phyloP scores from a whole-genome alignment of 2,888 invertebrate genomes.

The Eristalinus aeneus region DNA sequence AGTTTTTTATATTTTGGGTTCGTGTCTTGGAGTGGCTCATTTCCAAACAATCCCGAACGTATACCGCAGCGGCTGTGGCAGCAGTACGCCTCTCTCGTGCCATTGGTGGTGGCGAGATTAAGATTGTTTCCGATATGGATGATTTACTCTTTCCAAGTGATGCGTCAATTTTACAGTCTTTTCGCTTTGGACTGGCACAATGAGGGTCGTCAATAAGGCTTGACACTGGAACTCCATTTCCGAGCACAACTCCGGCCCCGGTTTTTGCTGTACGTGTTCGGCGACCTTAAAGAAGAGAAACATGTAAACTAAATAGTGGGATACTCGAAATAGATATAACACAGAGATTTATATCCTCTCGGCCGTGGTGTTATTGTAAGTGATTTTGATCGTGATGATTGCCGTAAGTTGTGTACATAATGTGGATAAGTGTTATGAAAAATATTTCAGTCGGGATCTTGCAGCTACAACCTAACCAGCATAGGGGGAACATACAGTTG shows the following conservation, averaged over 20 bases:
- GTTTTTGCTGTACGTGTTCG: slow-evolving; percentile 53
- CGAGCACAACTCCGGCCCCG: slow-evolving; percentile 28
- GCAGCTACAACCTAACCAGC: background rate
- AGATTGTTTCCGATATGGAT: background rate
- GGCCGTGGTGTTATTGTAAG: background rate
- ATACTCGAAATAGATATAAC: background rate
- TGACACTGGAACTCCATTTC: slow-evolving; percentile 40
- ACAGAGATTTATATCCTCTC: background rate
- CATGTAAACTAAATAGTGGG: background rate
- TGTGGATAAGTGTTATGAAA: background rate
- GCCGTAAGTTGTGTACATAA: too few species aligned
- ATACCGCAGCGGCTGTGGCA: slow-evolving; percentile 42
- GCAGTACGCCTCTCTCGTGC: slow-evolving; percentile 38
- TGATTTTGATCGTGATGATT: too few species aligned
- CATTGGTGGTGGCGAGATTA: slow-evolving; percentile 8
- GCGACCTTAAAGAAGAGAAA: slow-evolving; percentile 20
- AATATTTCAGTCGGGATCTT: background rate
- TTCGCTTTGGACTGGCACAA: slow-evolving; percentile 80
- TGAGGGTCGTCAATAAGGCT: slow-evolving; percentile 78
- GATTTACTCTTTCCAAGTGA: slow-evolving; percentile 45
- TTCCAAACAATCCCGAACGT: slow-evolving; percentile 59
- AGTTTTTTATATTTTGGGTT: slow-evolving; percentile 76
- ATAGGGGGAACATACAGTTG: background rate
- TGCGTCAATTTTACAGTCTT: slow-evolving; percentile 79
- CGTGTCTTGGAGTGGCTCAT: slow-evolving; percentile 73